Evolutionary conservation across 2,797 vertebrate genomes (phyloP), one percentile per base, ranked within the genome.

Genomic region (Carcharodon carcharias): DNA sequence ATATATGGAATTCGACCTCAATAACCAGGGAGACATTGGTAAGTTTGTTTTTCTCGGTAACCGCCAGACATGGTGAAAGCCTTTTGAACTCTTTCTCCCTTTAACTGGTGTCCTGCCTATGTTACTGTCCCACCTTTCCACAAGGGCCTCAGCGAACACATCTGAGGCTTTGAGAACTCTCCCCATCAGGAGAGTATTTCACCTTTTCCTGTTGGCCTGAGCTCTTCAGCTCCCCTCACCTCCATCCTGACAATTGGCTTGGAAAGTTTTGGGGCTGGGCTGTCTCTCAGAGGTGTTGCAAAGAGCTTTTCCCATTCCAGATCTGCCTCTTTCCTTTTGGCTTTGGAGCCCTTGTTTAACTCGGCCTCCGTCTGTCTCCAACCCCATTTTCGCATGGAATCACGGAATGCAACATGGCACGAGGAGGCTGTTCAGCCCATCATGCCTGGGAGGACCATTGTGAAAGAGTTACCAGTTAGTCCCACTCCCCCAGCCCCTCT

Each of bases 1-100:
- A 97, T 99, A 98, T 97, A 98, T 98, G 98, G 98, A 99, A 96
- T 98, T 99, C 97, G 98, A 99, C 97, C 98, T 98, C 3, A 98
- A 98, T 0, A 98, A 98, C 97, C 97, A 98, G 11, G 98, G 98
- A 96, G 98, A 98, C 23, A 98, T 98, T 77, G 98, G 98, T 99
- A 97, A 98, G 97, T 69, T 28, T 23, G 8, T 93, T 82, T 63
- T n/a, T 61, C 89, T 35, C 88, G 6, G 3, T 61, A 1, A 31
- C 35, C 11, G 0, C 18, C 7, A 18, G 82, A 26, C 40, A 2
- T 50, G 18, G 23, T 18, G 9, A 21, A 56, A 71, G 23, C 45
- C 7, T 61, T 71, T 18, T 96, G 93, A 50, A 3, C 87, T 69
- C 21, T 50, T 2, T 26, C 35, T 11, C 18, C 40, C 61, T 73